Percentiles rank a stretch among this genome's conserved stretches.
Evolutionary conservation across 2,888 invertebrate genomes (phyloP).

Genomic region (Erpobdella octoculata): DNA sequence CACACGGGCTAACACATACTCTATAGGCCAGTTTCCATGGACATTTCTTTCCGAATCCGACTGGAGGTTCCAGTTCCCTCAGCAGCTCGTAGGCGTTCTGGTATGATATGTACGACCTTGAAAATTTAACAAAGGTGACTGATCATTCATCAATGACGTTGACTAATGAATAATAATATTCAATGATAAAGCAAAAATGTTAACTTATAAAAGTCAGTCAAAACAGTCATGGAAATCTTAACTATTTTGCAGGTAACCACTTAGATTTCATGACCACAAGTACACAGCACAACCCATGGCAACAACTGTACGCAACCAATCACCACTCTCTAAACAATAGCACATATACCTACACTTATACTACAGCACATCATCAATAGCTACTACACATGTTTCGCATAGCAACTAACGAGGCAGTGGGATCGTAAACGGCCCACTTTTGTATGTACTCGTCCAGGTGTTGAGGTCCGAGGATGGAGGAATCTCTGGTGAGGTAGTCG

Average conservation of each 20-base stretch:
- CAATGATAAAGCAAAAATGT: too few species aligned
- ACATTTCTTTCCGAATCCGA: conserved; percentile 99
- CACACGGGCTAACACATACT: conserved; percentile 41
- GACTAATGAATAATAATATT: too few species aligned
- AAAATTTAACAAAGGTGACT: conserved; percentile 43
- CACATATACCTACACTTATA: too few species aligned
- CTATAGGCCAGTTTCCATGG: conserved; percentile 97
- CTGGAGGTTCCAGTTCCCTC: conserved; percentile 96
- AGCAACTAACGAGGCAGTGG: conserved; percentile 76
- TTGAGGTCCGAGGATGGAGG: conserved; percentile 98
- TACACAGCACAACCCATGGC: too few species aligned
- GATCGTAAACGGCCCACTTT: conserved; percentile 99
- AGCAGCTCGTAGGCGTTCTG: conserved; percentile 99
- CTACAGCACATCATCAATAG: too few species aligned
- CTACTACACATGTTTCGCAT: neutral
- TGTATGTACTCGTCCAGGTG: conserved; percentile 99
- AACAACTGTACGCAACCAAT: too few species aligned
- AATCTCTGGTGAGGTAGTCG: too few species aligned
- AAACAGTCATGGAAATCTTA: too few species aligned
- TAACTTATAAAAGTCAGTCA: too few species aligned
- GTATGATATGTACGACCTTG: conserved; percentile 91
- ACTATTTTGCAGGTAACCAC: too few species aligned
- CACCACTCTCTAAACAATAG: too few species aligned
- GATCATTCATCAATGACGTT: neutral
- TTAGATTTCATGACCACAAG: too few species aligned